Evolutionary conservation across 2,888 invertebrate genomes (phyloP), one percentile per base, ranked within the genome.

Genomic region (Phorcus lineatus): DNA sequence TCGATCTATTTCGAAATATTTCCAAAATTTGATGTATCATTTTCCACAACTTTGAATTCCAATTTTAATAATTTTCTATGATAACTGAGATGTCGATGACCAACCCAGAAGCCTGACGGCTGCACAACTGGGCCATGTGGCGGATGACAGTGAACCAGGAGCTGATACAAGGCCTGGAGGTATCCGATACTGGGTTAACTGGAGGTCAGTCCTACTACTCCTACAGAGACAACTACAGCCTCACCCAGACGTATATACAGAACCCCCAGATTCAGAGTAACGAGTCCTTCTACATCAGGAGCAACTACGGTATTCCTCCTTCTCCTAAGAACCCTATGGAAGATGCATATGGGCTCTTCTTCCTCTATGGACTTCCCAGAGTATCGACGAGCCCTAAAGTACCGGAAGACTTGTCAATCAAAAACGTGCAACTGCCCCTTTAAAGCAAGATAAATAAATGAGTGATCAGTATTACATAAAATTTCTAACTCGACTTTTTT

Each of bases 71-170:
- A n/a, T n/a, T n/a, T 36, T 2, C 36, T 36, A 4, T 36, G 2
- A 36, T n/a, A n/a, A n/a, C n/a, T n/a, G 36, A 36, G 7, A 36
- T 36, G 36, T 7, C 36, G 36, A 36, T 36, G 36, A 36, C 4
- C 7, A 36, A 36, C 36, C 36, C 36, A 4, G 36, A 36, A 36
- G 36, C 36, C 36, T 7, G 24, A 17, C 57, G 57, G 28, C 55
- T 76, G 54, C 76, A 76, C 31, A 76, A 76, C 53, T 76, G 76
- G 76, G 76, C 76, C 7, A 53, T 76, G 76, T 76, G 76, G 76
- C 53, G 76, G 54, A 53, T 55, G 31, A 22, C 28, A 7, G 76
- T 76, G 17, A 76, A 76, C n/a, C 57, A 57, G 57, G 57, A 57
- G n/a, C 57, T 57, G 57, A 57, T 57, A 57, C 57, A 57, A 1